These are phyloP conservation scores for Monochamus saltuarius DNA, from an alignment of 1,140 invertebrate genomes.

Conservation along the genomic window DNA sequence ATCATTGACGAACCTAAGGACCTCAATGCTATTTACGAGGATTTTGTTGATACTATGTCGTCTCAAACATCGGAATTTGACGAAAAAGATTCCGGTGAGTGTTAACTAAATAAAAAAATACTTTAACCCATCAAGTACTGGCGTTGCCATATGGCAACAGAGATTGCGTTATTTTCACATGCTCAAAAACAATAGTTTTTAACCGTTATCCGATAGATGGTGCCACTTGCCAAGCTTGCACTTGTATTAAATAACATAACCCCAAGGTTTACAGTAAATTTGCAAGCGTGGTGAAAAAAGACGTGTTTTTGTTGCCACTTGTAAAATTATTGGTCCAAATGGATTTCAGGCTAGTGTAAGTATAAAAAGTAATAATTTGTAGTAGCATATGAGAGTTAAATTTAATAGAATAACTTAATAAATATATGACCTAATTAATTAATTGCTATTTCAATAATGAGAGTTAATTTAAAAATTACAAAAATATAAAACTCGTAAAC, in stretches of 20 bases:
- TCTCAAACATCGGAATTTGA: too few relatives aligned
- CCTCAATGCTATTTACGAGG: too few relatives aligned
- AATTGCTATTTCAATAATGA: neutral
- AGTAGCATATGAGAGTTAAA: constrained; percentile 2
- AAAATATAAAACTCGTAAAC: neutral
- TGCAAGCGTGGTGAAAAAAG: neutral
- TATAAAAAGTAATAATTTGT: constrained; percentile 1
- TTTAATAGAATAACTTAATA: too few relatives aligned
- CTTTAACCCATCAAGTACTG: constrained; percentile 1
- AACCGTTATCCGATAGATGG: neutral
- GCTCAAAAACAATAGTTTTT: neutral
- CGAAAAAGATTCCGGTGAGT: too few relatives aligned
- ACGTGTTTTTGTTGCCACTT: neutral
- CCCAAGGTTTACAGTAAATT: neutral
- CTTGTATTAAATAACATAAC: neutral
- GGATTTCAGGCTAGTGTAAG: neutral
- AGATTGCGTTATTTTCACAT: neutral
- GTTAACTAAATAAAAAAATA: too few relatives aligned
- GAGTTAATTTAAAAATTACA: neutral
- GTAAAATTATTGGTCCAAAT: neutral
- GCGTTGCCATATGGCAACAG: constrained; percentile 1
- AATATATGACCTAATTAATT: neutral
- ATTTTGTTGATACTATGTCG: too few relatives aligned
- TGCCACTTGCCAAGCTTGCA: neutral
- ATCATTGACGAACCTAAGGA: too few relatives aligned